Evolutionary conservation across 2,113 vertebrate genomes (phyloP), one percentile per base, ranked within the genome.

Genomic region (Oryzias javanicus): DNA sequence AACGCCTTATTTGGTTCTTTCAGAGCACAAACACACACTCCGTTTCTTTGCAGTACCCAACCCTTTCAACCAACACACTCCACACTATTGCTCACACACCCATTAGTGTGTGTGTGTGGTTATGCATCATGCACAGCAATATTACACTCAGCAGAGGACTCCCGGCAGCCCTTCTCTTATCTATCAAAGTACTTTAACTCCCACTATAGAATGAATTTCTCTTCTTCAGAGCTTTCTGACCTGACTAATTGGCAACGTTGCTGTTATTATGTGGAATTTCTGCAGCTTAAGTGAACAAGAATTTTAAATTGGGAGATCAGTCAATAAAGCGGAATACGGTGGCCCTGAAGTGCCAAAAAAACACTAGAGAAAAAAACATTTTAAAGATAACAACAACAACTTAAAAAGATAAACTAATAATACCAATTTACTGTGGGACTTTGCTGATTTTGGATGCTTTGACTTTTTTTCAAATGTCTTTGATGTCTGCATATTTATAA

Each of bases 1-100:
- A 86, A 80, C 59, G 74, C 76, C 86, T 85, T 79, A 83, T 88
- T 90, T 87, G 81, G 80, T 72, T 87, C 76, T 82, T 75, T 67
- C 48, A 72, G 67, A 65, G 52, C 35, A 73, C 50, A 52, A 52
- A 41, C 49, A 46, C 55, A 46, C 17, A 47, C 42, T 10, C 45
- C 15, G 25, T 46, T 29, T 52, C 15, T 78, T 66, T 66, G 52
- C 22, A 71, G 70, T 74, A 65, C 65, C 64, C 72, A 46, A 54
- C 46, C 49, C 67, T 67, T 64, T 74, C 50, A n/a, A n/a, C n/a
- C n/a, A n/a, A n/a, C n/a, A n/a, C n/a, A n/a, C n/a, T n/a, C n/a
- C n/a, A n/a, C n/a, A n/a, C n/a, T 50, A 49, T 61, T n/a, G 44
- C 57, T 73, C 70, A 29, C 46, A 51, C 59, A 19, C 68, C 68